A percentile compares a stretch with the other conserved stretches of the same genome.
These are phyloP conservation scores for Tetheella fluctuosa DNA, from an alignment of 2,888 invertebrate species.

Conservation along the genomic window DNA sequence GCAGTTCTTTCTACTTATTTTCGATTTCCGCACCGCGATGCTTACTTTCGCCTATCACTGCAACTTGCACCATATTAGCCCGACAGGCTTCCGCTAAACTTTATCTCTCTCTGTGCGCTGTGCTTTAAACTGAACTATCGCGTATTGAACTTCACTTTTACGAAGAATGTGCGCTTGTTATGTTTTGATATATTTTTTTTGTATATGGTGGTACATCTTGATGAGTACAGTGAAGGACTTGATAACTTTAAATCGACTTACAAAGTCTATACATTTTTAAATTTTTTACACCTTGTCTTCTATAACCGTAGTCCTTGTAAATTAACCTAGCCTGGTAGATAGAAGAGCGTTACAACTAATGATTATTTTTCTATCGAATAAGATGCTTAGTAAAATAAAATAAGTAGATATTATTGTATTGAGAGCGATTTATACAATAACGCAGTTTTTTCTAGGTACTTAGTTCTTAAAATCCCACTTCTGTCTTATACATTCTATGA, in stretches of 20 bases:
- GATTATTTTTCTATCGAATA: background rate
- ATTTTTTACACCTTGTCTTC: constrained; percentile 1
- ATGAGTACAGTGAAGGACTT: constrained; percentile 1
- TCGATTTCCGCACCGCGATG: constrained; percentile 71
- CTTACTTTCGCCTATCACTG: constrained; percentile 69
- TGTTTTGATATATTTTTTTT: constrained; percentile 35
- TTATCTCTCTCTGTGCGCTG: background rate
- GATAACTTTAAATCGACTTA: constrained; percentile 4
- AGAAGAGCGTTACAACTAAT: constrained; percentile 4
- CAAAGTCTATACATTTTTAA: background rate
- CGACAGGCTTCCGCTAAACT: constrained; percentile 65
- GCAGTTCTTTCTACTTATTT: constrained; percentile 77
- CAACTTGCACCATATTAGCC: constrained; percentile 71
- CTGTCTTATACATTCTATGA: background rate
- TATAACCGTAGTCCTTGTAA: background rate
- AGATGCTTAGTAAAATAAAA: background rate
- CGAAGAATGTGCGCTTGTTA: constrained; percentile 31
- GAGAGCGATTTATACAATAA: background rate
- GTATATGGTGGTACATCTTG: background rate
- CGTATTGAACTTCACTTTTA: constrained; percentile 1
- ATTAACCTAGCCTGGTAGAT: background rate
- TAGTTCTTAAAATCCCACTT: background rate
- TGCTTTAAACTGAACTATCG: constrained; percentile 8
- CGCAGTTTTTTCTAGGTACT: background rate
- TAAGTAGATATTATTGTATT: background rate